Base-by-base conservation (phyloP, 1,140 invertebrate genomes). In the Drosophila kanapiae region DNA sequence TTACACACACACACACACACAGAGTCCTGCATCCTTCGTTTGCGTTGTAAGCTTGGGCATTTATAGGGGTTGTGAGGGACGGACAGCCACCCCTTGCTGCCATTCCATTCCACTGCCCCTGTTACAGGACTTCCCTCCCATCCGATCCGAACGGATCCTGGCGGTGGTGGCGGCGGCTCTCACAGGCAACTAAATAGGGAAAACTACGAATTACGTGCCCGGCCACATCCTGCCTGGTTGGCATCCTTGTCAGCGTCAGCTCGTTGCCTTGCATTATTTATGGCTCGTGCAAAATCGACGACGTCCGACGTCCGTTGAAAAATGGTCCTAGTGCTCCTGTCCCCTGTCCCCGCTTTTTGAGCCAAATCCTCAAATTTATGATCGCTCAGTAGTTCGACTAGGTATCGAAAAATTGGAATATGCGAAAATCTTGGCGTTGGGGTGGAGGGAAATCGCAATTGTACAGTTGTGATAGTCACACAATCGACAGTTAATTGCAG, bases 261-360 rank as follows among this genome's bases (percentile, higher is more conserved):
- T 84, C 59, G 65, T 84, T 81, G 64, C 43, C 76, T 9, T 23
- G 33, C 54, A 85, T 88, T 81, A 88, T 88, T 88, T 90, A 88
- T 88, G 81, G 81, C 85, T 88, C 81, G 85, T 88, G 85, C 81
- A 82, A 90, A 87, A 88, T 87, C 84, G 77, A 65, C 29, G 9
- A 31, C 47, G 7, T 8, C 23, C 45, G 47, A 29, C 78, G 75
- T 74, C 53, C 84, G 85, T 71, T 90, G 85, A 90, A 90, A 90
- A 90, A 90, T 90, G 75, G 79, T 80, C 75, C 84, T 78, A 88
- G 72, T 83, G 35, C 54, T 47, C 51, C 35, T 49, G 43, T 16
- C 60, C 38, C 70, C 45, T 9, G 16, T 11, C 4, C 10, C 16
- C 61, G 69, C 16, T 38, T 65, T 35, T 35, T 49, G 51, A 31